These are phyloP conservation scores for Characodon lateralis DNA, from an alignment of 2,797 vertebrate genomes.

Conservation along the genomic window DNA sequence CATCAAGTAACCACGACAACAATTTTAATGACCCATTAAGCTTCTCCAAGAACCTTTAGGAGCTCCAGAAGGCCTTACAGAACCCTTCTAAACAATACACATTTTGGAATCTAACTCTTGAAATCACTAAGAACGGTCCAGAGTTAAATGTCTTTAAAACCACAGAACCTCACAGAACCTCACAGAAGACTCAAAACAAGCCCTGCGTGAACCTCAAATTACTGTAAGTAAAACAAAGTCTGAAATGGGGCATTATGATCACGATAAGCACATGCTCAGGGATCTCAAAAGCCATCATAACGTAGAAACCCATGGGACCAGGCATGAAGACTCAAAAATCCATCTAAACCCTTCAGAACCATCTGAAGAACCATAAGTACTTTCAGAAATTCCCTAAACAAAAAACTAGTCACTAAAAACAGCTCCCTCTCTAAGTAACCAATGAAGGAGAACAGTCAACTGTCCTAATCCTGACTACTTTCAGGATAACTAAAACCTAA, in stretches of 20 bases:
- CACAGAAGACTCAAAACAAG: neutral
- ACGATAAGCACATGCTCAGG: neutral
- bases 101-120: no score
- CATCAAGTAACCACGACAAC: no score
- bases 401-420: neutral
- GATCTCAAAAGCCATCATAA: neutral
- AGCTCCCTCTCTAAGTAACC: neutral
- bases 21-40: no score
- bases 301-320: neutral
- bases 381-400: neutral
- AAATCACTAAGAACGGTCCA: no score
- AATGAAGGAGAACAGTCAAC: neutral
- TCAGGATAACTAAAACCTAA: neutral
- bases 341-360: neutral
- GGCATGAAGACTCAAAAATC: neutral
- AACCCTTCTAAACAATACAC: no score
- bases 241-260: neutral
- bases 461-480: neutral
- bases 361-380: neutral
- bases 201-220: neutral
- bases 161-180: neutral
- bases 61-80: no score
- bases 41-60: no score
- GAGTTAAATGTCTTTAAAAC: no score
- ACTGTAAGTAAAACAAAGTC: no score